Conservation (phyloP, 2,888 invertebrate species). For the Noctua pronuba region DNA sequence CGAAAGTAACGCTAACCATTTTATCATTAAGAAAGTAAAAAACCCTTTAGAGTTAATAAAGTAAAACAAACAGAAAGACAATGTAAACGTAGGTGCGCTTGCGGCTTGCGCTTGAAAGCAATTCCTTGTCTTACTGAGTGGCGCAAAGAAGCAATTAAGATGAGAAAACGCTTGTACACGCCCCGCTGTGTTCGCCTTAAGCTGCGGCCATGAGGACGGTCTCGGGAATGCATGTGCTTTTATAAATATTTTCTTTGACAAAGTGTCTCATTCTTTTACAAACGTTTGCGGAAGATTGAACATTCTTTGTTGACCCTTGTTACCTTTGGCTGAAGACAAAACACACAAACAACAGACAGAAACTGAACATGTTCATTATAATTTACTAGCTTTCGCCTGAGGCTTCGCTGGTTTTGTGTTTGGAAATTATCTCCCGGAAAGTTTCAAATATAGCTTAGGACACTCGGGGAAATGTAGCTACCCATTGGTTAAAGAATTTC, state of each 20-base stretch:
- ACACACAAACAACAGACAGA: not conserved
- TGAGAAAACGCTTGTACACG: constrained; percentile 71
- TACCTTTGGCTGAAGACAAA: not conserved
- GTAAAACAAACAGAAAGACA: constrained; percentile 65
- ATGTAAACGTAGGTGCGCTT: constrained; percentile 64
- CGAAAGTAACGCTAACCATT: constrained; percentile 44
- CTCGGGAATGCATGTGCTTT: constrained; percentile 17
- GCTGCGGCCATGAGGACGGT: constrained; percentile 54
- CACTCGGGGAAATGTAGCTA: not conserved
- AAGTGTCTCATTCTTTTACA: not conserved
- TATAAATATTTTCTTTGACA: constrained; percentile 36
- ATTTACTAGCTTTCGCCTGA: not conserved
- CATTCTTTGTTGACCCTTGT: not conserved
- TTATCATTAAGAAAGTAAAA: constrained; percentile 60
- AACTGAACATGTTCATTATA: not conserved
- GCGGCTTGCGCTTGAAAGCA: constrained; percentile 77
- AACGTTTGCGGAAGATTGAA: not conserved
- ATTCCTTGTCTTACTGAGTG: constrained; percentile 76
- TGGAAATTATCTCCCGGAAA: not conserved
- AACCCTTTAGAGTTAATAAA: constrained; percentile 57
- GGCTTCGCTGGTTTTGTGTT: not conserved
- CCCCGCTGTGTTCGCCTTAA: constrained; percentile 62
- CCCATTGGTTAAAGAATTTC: not conserved
- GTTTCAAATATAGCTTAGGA: not conserved
- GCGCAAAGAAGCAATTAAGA: constrained; percentile 78